phyloP scores from a whole-genome alignment of 2,797 vertebrate species.

The Lutjanus campechanus region DNA sequence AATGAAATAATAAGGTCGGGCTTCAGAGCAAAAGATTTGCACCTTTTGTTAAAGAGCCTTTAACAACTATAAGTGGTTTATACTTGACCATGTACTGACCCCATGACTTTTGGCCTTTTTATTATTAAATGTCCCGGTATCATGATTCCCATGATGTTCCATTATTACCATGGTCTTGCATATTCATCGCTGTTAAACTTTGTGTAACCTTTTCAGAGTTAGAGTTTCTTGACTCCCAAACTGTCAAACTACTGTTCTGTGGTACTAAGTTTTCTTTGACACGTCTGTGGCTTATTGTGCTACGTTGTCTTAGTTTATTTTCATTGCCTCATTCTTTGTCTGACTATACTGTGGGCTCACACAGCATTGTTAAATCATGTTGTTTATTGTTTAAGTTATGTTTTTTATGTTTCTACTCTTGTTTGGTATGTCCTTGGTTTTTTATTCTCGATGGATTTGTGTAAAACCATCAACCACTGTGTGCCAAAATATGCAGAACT shows the following conservation, averaged over 20 bases:
- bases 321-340: slow-evolving; percentile 25
- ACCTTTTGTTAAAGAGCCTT: background rate
- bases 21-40: background rate
- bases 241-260: slow-evolving; percentile 7
- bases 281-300: background rate
- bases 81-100: background rate
- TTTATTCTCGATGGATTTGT: slow-evolving; percentile 16
- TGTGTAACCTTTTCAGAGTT: slow-evolving; percentile 7
- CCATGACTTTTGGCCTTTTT: background rate
- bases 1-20: slow-evolving; percentile 32
- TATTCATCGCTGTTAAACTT: slow-evolving; percentile 22
- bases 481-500: slow-evolving; percentile 19
- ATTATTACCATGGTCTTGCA: slow-evolving; percentile 10
- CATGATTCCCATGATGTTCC: background rate
- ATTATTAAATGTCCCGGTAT: background rate
- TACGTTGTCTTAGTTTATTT: slow-evolving; percentile 12
- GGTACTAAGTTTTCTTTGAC: background rate
- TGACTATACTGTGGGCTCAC: background rate
- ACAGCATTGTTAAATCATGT: background rate
- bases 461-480: slow-evolving; percentile 9
- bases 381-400: slow-evolving; percentile 2
- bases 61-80: background rate
- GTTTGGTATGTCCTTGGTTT: background rate
- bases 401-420: slow-evolving; percentile 26
- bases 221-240: background rate